phyloP scores from a whole-genome alignment of 37 sponge, comb jelly and placozoan species.

The Lycopodina hypogea region DNA sequence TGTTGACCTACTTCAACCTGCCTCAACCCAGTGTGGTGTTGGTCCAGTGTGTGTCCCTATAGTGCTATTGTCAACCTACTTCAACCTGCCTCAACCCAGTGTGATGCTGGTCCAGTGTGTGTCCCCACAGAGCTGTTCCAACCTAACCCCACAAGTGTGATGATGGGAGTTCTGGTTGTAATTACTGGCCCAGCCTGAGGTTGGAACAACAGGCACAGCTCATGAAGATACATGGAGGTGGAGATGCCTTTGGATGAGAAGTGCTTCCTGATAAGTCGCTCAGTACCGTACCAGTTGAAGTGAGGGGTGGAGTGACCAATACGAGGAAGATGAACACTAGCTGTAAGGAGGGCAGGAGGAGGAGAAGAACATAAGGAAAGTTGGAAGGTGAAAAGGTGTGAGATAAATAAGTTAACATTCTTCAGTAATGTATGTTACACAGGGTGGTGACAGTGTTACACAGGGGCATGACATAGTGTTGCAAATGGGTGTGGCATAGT shows the following conservation, averaged over 20 bases:
- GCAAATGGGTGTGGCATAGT: too few species aligned
- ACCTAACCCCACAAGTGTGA: neutral
- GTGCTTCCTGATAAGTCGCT: constrained; percentile 75
- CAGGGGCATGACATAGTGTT: too few species aligned
- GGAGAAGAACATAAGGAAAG: neutral
- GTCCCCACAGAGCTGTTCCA: too few species aligned
- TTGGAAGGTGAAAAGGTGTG: neutral
- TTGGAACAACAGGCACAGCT: neutral
- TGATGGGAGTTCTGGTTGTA: neutral
- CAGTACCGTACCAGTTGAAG: constrained; percentile 92
- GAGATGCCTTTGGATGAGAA: constrained; percentile 62
- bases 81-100: too few species aligned
- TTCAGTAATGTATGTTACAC: neutral
- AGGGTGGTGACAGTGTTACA: too few species aligned
- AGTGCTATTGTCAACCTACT: too few species aligned
- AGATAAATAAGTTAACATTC: neutral
- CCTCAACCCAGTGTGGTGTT: too few species aligned
- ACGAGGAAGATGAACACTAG: constrained; percentile 80
- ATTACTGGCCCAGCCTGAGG: neutral
- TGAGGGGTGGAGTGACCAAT: constrained; percentile 77
- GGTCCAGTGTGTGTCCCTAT: too few species aligned
- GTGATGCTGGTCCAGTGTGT: too few species aligned
- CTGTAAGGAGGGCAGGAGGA: too few species aligned
- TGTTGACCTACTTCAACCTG: too few species aligned
- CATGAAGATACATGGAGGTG: constrained; percentile 68